Conservation (phyloP, 2,888 invertebrate species). For the Leucophenga montana region DNA sequence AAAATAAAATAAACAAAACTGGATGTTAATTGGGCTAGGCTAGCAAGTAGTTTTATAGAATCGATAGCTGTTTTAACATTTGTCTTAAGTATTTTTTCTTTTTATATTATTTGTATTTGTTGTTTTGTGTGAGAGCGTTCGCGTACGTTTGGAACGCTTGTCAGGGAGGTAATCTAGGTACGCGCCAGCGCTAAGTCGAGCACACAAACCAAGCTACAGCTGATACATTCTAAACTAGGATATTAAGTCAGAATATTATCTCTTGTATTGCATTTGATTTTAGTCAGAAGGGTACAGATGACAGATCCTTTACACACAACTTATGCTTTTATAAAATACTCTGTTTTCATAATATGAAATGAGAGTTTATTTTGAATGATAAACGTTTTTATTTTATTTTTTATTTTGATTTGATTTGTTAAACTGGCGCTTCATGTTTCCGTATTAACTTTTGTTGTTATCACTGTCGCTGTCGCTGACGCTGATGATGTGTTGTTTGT, state of each 20-base stretch:
- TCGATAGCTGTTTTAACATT: not conserved
- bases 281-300: not conserved
- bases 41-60: not conserved
- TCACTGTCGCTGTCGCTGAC: constrained; percentile 36
- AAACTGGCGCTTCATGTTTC: not conserved
- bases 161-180: constrained; percentile 18
- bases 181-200: constrained; percentile 16
- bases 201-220: constrained; percentile 2
- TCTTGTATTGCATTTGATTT: constrained; percentile 13
- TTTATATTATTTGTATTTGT: not conserved
- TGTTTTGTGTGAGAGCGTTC: constrained; percentile 11
- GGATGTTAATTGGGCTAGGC: not conserved
- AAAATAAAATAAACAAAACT: not conserved
- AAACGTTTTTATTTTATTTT: not conserved
- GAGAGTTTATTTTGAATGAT: not conserved
- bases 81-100: not conserved
- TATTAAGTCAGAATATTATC: no score
- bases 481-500: constrained; percentile 31
- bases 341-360: not conserved
- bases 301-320: not conserved
- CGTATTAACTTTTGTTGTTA: constrained; percentile 24
- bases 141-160: constrained; percentile 9
- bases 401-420: not conserved
- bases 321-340: not conserved
- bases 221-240: no score